Percentiles rank a stretch among this genome's conserved stretches.
Evolutionary conservation across 1,140 invertebrate species (phyloP).

Genomic region (Gryllus bimaculatus): DNA sequence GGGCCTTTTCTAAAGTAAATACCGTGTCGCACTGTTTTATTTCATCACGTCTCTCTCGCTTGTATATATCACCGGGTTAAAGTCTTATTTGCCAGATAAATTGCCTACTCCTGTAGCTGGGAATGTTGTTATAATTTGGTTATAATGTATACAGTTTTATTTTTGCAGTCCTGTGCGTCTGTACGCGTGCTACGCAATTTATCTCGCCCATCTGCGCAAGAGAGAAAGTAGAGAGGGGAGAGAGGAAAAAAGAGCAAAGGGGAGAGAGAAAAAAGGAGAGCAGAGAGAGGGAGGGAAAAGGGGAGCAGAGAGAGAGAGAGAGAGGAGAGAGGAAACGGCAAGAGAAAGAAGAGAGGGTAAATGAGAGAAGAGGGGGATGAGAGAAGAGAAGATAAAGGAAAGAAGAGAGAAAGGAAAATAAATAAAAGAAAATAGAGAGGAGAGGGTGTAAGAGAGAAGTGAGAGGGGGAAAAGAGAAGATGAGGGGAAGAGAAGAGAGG

Average conservation of each 20-base stretch:
- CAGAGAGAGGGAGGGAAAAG: neutral
- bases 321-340: neutral
- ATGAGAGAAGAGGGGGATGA: neutral
- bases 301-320: neutral
- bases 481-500: neutral
- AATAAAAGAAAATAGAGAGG: neutral
- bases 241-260: neutral
- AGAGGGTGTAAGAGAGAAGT: neutral
- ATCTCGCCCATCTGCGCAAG: neutral
- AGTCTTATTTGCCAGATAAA: neutral
- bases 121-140: neutral
- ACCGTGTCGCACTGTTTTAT: neutral
- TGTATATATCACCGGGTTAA: neutral
- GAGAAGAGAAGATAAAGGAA: neutral
- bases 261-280: neutral
- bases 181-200: neutral
- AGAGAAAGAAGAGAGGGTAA: neutral
- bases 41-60: neutral
- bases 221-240: neutral
- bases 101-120: neutral
- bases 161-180: neutral
- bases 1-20: neutral
- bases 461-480: neutral
- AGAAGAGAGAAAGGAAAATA: neutral
- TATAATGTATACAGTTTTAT: constrained; percentile 6